These are phyloP conservation scores for Sebastes umbrosus DNA, from an alignment of 2,797 vertebrate species.

Conservation along the genomic window DNA sequence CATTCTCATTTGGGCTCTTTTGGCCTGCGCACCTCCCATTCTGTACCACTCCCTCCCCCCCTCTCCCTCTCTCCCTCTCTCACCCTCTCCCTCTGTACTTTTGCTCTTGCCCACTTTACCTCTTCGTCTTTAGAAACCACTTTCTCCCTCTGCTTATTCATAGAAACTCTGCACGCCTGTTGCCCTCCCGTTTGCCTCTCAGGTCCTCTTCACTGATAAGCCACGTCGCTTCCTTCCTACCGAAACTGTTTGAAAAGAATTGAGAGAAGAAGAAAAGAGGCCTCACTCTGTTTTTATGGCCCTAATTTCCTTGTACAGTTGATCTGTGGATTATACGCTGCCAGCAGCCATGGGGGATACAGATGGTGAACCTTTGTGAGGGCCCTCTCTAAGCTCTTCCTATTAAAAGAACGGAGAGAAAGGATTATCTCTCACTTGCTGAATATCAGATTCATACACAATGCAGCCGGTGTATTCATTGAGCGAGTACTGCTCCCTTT, in stretches of 20 bases:
- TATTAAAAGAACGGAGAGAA: conserved; percentile 78
- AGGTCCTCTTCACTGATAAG: conserved; percentile 69
- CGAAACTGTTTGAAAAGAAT: conserved; percentile 62
- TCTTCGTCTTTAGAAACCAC: conserved; percentile 45
- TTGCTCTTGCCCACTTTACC: conserved; percentile 50
- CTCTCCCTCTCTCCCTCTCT: not conserved
- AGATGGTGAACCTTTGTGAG: conserved; percentile 81
- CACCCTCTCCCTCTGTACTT: conserved; percentile 32
- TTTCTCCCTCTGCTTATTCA: conserved; percentile 42
- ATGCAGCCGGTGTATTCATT: conserved; percentile 63
- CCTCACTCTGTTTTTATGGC: conserved; percentile 71
- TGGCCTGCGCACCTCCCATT: conserved; percentile 67
- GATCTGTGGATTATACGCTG: conserved; percentile 78
- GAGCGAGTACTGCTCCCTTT: conserved; percentile 67
- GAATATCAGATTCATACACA: conserved; percentile 79
- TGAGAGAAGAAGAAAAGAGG: conserved; percentile 59
- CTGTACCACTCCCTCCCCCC: not conserved
- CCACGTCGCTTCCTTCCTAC: conserved; percentile 55
- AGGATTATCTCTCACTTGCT: conserved; percentile 82
- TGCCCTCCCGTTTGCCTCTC: conserved; percentile 57
- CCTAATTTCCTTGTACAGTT: conserved; percentile 80
- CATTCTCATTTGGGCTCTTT: conserved; percentile 81
- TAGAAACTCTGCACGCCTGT: conserved; percentile 56
- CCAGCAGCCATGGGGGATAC: conserved; percentile 73
- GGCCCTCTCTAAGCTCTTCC: conserved; percentile 75